Conservation (phyloP, 2,113 vertebrate genomes). For the Ictalurus punctatus region DNA sequence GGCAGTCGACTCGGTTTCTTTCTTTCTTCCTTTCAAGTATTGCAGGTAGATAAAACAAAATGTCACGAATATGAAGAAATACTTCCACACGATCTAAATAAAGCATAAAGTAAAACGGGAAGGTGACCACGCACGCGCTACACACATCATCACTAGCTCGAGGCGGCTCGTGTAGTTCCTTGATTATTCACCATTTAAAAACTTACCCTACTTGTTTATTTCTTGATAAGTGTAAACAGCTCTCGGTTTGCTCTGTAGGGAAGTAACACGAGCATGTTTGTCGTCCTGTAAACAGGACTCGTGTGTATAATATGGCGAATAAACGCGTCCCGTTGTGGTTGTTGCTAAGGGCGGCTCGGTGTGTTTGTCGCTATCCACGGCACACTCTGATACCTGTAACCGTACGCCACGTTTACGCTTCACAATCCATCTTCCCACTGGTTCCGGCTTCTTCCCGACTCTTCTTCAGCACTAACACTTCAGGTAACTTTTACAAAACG, state of each 20-base stretch:
- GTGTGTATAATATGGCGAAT: background rate
- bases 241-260: background rate
- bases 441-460: background rate
- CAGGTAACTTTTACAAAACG: constrained; percentile 34
- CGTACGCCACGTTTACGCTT: background rate
- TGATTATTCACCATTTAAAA: background rate
- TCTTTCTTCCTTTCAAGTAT: too few relatives aligned
- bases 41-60: too few relatives aligned
- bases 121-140: too few relatives aligned
- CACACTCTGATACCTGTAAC: background rate
- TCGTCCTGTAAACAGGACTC: background rate
- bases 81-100: too few relatives aligned
- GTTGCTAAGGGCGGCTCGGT: background rate
- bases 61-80: too few relatives aligned
- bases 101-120: too few relatives aligned
- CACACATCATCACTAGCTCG: background rate
- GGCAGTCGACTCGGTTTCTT: too few relatives aligned
- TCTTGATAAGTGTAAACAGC: background rate
- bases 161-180: background rate
- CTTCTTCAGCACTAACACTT: background rate
- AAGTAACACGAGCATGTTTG: background rate
- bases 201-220: background rate
- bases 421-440: background rate
- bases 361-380: background rate
- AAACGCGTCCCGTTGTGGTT: background rate